A percentile compares a stretch with the other conserved stretches of the same genome.
These are phyloP conservation scores for Matsumurasca onukii DNA, from an alignment of 1,140 invertebrate genomes.

Conservation along the genomic window DNA sequence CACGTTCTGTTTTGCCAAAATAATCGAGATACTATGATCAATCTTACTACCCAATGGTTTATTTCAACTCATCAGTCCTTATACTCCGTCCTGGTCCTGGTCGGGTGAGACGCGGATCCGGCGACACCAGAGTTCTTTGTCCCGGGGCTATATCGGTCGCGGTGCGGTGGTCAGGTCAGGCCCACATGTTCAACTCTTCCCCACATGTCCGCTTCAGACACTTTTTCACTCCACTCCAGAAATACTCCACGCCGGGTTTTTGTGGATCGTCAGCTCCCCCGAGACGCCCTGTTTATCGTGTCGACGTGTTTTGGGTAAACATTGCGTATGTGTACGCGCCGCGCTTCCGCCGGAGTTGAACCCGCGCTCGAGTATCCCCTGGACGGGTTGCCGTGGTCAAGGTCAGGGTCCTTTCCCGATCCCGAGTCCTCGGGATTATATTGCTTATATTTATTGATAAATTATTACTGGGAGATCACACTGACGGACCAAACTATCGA, in stretches of 20 bases:
- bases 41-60: too few species aligned
- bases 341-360: slow-evolving; percentile 9
- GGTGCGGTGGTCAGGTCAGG: neutral
- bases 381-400: too few species aligned
- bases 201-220: slow-evolving; percentile 11
- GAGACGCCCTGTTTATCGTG: slow-evolving; percentile 12
- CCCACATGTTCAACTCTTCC: slow-evolving; percentile 20
- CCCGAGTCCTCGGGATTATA: neutral
- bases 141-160: neutral
- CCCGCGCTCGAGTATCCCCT: neutral
- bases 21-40: too few species aligned
- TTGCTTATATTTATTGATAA: too few species aligned
- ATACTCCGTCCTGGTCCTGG: too few species aligned
- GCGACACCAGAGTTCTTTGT: neutral
- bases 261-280: slow-evolving; percentile 2
- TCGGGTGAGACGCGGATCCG: too few species aligned
- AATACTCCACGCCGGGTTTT: slow-evolving; percentile 19
- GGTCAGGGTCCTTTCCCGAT: neutral
- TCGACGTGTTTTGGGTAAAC: slow-evolving; percentile 26
- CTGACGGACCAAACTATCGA: too few species aligned
- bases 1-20: too few species aligned
- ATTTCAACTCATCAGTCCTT: too few species aligned
- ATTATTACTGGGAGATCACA: too few species aligned
- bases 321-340: neutral
- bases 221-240: slow-evolving; percentile 13